phyloP scores from a whole-genome alignment of 2,888 invertebrate species.

The Harpalus rufipes region DNA sequence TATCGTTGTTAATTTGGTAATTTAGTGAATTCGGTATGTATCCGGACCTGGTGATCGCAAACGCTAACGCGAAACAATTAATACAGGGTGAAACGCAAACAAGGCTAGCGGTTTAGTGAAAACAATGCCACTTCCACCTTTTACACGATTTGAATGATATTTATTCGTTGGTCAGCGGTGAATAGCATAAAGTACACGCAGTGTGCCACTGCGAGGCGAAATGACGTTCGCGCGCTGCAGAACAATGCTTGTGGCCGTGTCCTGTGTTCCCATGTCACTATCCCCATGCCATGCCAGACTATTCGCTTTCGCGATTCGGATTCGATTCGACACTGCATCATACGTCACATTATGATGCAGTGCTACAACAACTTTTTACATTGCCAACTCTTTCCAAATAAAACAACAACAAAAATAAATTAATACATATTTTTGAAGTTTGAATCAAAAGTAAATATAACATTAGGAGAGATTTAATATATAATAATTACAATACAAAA shows the following conservation, averaged over 20 bases:
- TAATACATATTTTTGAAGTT: background rate
- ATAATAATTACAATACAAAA: too few species aligned
- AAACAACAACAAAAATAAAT: background rate
- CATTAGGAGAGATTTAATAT: too few species aligned
- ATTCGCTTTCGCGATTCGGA: background rate
- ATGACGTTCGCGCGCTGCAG: conserved; percentile 50
- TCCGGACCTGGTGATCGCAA: background rate
- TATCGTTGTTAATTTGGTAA: background rate
- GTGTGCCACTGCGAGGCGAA: conserved; percentile 38
- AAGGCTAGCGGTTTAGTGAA: conserved; percentile 56
- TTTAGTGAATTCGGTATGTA: background rate
- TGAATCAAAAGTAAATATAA: too few species aligned
- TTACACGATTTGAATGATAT: conserved; percentile 64
- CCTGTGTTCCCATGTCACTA: background rate
- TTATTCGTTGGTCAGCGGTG: conserved; percentile 48
- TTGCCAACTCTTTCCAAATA: background rate
- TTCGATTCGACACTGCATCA: conserved; percentile 20
- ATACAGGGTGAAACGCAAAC: conserved; percentile 64
- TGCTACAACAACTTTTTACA: background rate
- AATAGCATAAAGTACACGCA: conserved; percentile 9
- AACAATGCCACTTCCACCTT: conserved; percentile 64
- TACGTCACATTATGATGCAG: conserved; percentile 1
- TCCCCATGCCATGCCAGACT: conserved; percentile 4
- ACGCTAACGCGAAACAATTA: conserved; percentile 56
- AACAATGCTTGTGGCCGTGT: conserved; percentile 26